phyloP scores from a whole-genome alignment of 2,797 vertebrate genomes.

The Champsocephalus esox region DNA sequence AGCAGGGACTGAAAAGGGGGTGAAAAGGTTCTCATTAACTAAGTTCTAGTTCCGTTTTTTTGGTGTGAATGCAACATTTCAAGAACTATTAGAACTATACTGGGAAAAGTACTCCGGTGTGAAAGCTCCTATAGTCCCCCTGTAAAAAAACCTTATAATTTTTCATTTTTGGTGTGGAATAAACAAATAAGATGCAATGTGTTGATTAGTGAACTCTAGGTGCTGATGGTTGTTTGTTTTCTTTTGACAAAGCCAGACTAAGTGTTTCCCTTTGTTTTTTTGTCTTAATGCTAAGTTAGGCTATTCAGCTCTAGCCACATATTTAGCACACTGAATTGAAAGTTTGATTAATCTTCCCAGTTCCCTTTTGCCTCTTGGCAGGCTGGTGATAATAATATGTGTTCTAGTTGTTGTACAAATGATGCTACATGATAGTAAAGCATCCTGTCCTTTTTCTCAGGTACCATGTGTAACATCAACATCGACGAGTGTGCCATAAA shows the following conservation, averaged over 20 bases:
- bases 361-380: too few relatives aligned
- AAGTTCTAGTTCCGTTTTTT: too few relatives aligned
- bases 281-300: slow-evolving; percentile 3
- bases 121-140: too few relatives aligned
- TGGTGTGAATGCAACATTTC: too few relatives aligned
- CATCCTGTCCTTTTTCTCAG: slow-evolving; percentile 67
- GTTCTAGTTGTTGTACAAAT: too few relatives aligned
- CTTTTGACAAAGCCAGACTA: neutral
- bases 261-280: neutral
- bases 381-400: too few relatives aligned
- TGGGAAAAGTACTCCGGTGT: too few relatives aligned
- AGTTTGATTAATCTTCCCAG: neutral
- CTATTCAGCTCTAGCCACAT: neutral
- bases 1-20: too few relatives aligned
- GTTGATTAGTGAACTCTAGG: neutral
- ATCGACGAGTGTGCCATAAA: slow-evolving; percentile 92
- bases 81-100: too few relatives aligned
- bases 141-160: neutral
- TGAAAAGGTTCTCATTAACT: too few relatives aligned
- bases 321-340: neutral
- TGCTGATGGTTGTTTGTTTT: neutral
- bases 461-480: slow-evolving; percentile 94
- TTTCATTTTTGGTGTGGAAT: neutral
- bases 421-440: neutral
- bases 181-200: neutral